Conservation (phyloP, 2,113 vertebrate species). For the Myodes glareolus region DNA sequence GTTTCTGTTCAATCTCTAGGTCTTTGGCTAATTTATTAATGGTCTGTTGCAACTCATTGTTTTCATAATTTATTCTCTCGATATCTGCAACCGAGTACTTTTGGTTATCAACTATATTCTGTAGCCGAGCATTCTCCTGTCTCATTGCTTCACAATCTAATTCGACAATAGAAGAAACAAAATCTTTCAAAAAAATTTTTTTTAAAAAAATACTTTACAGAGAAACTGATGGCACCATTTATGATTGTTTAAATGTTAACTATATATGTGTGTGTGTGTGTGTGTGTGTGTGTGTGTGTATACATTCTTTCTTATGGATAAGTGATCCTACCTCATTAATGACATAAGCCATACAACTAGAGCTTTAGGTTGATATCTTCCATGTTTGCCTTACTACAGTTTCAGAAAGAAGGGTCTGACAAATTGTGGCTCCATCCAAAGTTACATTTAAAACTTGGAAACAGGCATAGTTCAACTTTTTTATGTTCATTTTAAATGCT, state of each 20-base stretch:
- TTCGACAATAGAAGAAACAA: conserved; percentile 83
- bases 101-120: conserved; percentile 92
- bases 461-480: neutral
- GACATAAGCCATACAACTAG: neutral
- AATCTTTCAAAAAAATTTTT: no score
- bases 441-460: neutral
- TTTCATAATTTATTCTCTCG: conserved; percentile 95
- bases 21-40: conserved; percentile 90
- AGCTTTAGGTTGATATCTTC: neutral
- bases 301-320: neutral
- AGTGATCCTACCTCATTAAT: neutral
- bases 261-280: no score
- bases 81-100: conserved; percentile 95
- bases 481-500: neutral
- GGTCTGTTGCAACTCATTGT: conserved; percentile 93
- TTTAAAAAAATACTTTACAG: neutral
- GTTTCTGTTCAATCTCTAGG: conserved; percentile 91
- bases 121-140: conserved; percentile 90
- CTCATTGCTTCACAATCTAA: conserved; percentile 90
- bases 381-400: neutral
- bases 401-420: conserved; percentile 17
- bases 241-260: neutral
- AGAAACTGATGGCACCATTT: conserved; percentile 13
- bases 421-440: neutral
- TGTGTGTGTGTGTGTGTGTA: no score